Evolutionary conservation across 1,140 invertebrate genomes (phyloP).

Genomic region (Zophobas morio): DNA sequence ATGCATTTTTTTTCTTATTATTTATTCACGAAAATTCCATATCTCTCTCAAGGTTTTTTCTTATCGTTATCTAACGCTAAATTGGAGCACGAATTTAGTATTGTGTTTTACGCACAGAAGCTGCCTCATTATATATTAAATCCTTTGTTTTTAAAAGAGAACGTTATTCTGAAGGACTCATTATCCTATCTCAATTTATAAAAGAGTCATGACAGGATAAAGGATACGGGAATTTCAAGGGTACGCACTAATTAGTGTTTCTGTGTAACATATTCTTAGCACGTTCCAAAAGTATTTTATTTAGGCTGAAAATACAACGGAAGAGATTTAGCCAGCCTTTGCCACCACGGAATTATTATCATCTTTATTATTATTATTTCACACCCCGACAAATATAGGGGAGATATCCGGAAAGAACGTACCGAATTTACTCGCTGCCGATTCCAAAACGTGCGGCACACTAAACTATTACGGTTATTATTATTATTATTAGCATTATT

Average conservation of each 20-base stretch:
- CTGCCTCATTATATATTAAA: slow-evolving; percentile 37
- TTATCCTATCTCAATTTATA: slow-evolving; percentile 31
- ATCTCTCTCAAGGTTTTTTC: slow-evolving; percentile 2
- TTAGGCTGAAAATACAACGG: not conserved
- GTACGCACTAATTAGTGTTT: slow-evolving; percentile 6
- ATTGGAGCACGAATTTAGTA: slow-evolving; percentile 19
- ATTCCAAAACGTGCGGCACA: no score
- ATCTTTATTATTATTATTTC: no score
- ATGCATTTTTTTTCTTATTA: slow-evolving; percentile 9
- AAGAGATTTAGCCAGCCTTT: no score
- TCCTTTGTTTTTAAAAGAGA: slow-evolving; percentile 29
- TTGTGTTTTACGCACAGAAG: slow-evolving; percentile 6
- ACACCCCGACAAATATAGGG: no score
- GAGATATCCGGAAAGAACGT: no score
- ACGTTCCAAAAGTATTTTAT: slow-evolving; percentile 8
- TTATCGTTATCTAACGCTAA: slow-evolving; percentile 15
- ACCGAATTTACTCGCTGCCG: no score
- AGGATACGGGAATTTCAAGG: slow-evolving; percentile 20
- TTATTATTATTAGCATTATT: no score
- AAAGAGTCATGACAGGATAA: slow-evolving; percentile 20
- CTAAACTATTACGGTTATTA: no score
- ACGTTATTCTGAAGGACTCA: slow-evolving; percentile 25
- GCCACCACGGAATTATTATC: no score
- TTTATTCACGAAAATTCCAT: slow-evolving; percentile 3
- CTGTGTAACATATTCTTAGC: not conserved